Evolutionary conservation across 1,140 invertebrate species (phyloP).

Genomic region (Scaptomyza pallida): DNA sequence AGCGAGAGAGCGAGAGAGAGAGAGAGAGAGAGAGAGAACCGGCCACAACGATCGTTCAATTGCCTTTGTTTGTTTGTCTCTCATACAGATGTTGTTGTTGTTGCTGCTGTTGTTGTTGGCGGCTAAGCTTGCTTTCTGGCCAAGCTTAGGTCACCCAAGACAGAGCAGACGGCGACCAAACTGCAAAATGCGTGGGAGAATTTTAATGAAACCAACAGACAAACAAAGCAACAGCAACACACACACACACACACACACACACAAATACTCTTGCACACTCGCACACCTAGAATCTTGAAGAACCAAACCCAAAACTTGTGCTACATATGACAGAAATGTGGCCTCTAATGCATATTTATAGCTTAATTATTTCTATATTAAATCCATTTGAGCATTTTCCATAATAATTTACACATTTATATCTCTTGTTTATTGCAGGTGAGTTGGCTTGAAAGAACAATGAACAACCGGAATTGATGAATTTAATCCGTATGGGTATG

Average conservation of each 20-base stretch:
- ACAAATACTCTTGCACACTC: too few relatives aligned
- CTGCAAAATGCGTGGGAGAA: conserved; percentile 69
- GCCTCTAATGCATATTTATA: conserved; percentile 26
- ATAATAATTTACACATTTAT: conserved; percentile 27
- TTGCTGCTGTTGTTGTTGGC: too few relatives aligned
- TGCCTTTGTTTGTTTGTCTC: conserved; percentile 60
- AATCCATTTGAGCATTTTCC: conserved; percentile 7
- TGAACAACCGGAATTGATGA: neutral
- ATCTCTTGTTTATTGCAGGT: conserved; percentile 60
- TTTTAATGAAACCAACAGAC: conserved; percentile 54
- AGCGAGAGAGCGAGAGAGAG: conserved; percentile 36
- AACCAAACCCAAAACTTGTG: conserved; percentile 38
- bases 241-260: conserved; percentile 8
- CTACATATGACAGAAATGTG: conserved; percentile 32
- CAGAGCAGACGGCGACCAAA: conserved; percentile 49
- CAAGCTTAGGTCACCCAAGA: conserved; percentile 39
- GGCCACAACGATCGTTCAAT: conserved; percentile 71
- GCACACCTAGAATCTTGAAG: conserved; percentile 18
- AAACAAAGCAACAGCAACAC: neutral
- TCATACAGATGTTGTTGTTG: too few relatives aligned
- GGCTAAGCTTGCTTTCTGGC: conserved; percentile 21
- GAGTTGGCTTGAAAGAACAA: conserved; percentile 36
- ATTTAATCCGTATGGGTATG: neutral
- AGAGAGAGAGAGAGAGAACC: conserved; percentile 51
- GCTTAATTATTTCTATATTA: conserved; percentile 1